These are phyloP conservation scores for Graptemys geographica DNA, from an alignment of 2,797 vertebrate genomes.

Conservation along the genomic window DNA sequence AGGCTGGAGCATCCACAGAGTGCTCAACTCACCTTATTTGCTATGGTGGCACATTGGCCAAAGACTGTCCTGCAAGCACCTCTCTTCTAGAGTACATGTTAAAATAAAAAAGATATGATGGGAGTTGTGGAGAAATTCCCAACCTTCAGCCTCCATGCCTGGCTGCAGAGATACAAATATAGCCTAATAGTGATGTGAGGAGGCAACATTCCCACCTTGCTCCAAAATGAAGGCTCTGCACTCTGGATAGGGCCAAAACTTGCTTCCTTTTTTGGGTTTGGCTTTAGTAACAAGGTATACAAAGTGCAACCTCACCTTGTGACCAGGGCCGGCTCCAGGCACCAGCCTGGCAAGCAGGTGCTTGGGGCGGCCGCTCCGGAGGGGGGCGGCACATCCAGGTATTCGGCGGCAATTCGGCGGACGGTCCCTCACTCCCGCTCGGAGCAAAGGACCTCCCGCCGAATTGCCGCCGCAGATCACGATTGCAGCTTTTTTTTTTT, in stretches of 20 bases:
- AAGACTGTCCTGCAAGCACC: neutral
- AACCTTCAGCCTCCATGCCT: neutral
- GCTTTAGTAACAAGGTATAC: neutral
- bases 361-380: no score
- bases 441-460: no score
- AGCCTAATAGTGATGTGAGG: neutral
- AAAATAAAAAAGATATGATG: fast-evolving
- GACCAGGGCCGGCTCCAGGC: no score
- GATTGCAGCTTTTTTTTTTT: no score
- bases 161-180: neutral
- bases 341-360: no score
- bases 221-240: neutral
- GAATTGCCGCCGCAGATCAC: no score
- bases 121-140: neutral
- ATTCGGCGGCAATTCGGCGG: no score
- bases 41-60: neutral
- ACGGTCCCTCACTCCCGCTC: no score
- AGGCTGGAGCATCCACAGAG: neutral
- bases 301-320: neutral
- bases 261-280: neutral
- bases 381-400: no score
- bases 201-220: neutral
- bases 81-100: neutral
- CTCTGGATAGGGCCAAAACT: neutral
- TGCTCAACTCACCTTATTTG: neutral